Percentiles rank a stretch among this genome's conserved stretches.
These are phyloP conservation scores for Cyprinodon variegatus DNA, from an alignment of 2,113 vertebrate species.

Conservation along the genomic window DNA sequence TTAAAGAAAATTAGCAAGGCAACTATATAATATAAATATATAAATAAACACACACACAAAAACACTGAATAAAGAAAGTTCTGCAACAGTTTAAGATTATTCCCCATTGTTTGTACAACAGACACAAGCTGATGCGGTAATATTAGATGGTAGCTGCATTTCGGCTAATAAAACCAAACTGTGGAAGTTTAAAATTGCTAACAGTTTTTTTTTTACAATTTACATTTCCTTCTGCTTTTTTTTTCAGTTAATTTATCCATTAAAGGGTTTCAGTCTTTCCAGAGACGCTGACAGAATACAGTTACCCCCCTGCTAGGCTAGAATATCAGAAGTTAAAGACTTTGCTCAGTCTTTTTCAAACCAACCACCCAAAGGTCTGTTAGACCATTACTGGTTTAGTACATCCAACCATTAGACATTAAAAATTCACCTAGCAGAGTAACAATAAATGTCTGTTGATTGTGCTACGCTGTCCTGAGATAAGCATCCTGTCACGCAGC, in stretches of 20 bases:
- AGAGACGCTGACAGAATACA: slow-evolving; percentile 41
- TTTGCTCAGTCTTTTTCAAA: slow-evolving; percentile 29
- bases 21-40: too few species aligned
- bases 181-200: slow-evolving; percentile 14
- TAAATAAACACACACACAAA: too few species aligned
- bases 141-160: not conserved
- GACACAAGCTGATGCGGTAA: not conserved
- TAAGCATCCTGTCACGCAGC: not conserved
- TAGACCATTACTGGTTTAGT: not conserved
- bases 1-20: too few species aligned
- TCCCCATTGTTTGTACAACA: not conserved
- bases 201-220: not conserved
- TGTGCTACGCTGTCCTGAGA: not conserved
- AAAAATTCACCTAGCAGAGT: not conserved
- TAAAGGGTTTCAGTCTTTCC: slow-evolving; percentile 33
- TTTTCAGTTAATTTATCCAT: slow-evolving; percentile 42
- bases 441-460: not conserved
- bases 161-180: not conserved
- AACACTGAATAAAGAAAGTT: too few species aligned
- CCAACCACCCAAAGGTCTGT: slow-evolving; percentile 7
- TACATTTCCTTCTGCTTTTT: slow-evolving; percentile 17
- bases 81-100: too few species aligned
- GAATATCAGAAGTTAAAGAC: slow-evolving; percentile 22
- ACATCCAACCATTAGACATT: not conserved
- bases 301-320: slow-evolving; percentile 47